These are phyloP conservation scores for Cataglyphis cursor DNA, from an alignment of 2,888 invertebrate genomes.

Conservation along the genomic window DNA sequence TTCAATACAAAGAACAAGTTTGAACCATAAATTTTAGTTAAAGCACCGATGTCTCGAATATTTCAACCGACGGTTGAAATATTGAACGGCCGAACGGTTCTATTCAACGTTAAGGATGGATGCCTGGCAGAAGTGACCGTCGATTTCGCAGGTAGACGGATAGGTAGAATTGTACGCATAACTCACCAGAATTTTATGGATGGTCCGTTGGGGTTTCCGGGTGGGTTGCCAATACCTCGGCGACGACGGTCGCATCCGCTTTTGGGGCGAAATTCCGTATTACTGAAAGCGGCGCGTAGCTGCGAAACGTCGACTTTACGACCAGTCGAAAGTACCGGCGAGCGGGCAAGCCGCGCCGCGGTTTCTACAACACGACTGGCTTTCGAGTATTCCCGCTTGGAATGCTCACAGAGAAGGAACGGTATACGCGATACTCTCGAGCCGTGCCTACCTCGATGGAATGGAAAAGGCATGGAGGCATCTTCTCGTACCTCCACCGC, in stretches of 20 bases:
- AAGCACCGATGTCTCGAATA: not conserved
- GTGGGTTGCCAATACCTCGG: constrained; percentile 27
- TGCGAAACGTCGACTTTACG: constrained; percentile 71
- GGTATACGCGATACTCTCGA: constrained; percentile 78
- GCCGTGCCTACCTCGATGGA: constrained; percentile 73
- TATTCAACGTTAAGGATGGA: constrained; percentile 46
- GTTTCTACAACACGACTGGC: constrained; percentile 81
- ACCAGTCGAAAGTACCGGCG: constrained; percentile 73
- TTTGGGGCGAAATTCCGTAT: constrained; percentile 67
- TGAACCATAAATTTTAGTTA: constrained; percentile 21
- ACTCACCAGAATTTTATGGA: constrained; percentile 69
- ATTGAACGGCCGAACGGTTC: constrained; percentile 28
- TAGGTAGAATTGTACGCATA: constrained; percentile 53
- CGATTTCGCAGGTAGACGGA: constrained; percentile 43
- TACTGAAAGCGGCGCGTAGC: constrained; percentile 60
- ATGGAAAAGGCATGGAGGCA: constrained; percentile 74
- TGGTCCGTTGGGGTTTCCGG: constrained; percentile 30
- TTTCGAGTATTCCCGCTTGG: constrained; percentile 82
- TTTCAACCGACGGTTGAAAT: constrained; percentile 30
- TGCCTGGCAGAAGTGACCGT: constrained; percentile 38
- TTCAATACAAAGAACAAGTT: not conserved
- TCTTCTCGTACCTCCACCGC: constrained; percentile 73
- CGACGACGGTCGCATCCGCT: constrained; percentile 47
- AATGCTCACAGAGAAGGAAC: constrained; percentile 82
- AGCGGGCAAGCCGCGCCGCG: constrained; percentile 74